Base-by-base conservation (phyloP, 30 jellyfish, hydroid and myxozoan genomes). In the Aurelia sp. region DNA sequence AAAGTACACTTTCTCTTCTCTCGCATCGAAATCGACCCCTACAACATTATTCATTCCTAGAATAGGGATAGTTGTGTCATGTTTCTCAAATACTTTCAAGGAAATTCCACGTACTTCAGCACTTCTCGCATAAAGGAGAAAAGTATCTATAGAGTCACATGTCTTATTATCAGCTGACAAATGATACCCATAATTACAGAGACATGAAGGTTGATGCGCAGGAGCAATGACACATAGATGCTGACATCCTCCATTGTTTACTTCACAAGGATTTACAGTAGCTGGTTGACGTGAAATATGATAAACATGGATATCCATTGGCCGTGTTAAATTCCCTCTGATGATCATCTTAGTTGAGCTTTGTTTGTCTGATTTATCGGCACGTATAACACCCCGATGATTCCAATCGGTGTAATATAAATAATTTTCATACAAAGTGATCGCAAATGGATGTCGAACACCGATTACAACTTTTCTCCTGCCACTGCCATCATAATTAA, bases 41-140 rank as follows among this genome's bases (percentile, higher is more conserved):
- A 95, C 99, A 27, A 95, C 93, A 74, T 95, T 95, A 68, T 78
- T 95, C 82, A 89, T 55, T 5, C 99, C 99, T 7, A 95, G 91
- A 38, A 89, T 76, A 17, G 99, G 97, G 10, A 88, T 58, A 2
- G 78, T 62, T 18, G 71, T 96, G 80, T 95, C 99, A 58, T 86
- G 97, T 8, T 18, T 64, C 31, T 66, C 83, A 13, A 55, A 38
- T 20, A 64, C 52, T 52, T 85, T 78, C 1, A 95, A 78, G 11
- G 97, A 90, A 12, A 95, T 86, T 3, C 99, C 99, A 3, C 99
- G 97, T 19, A 95, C 85, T 63, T 95, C 99, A 88, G 98, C 66
- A 69, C 96, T 90, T 18, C 99, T 74, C 22, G 99, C 99, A 66
- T 90, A 95, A 19, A 95, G 38, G 27, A 95, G 87, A 21, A 88